Percentiles rank a stretch among this genome's conserved stretches.
phyloP scores from a whole-genome alignment of 2,888 invertebrate genomes.

The Tholera decimalis region DNA sequence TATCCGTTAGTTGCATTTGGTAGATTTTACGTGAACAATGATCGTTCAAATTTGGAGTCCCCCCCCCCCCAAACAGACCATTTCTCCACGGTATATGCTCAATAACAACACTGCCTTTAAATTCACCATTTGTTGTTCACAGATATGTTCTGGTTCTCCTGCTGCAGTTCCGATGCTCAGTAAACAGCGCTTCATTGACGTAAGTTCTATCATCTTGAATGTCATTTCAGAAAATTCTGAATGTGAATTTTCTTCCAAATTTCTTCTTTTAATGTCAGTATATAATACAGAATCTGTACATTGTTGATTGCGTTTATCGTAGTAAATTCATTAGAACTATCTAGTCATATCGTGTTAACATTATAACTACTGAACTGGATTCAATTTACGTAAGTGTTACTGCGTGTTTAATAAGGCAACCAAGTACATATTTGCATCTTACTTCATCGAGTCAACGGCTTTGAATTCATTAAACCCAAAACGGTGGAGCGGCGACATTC shows the following conservation, averaged over 20 bases:
- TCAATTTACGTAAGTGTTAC: slow-evolving; percentile 65
- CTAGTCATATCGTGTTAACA: slow-evolving; percentile 53
- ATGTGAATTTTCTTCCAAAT: too few species aligned
- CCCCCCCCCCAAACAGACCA: slow-evolving; percentile 73
- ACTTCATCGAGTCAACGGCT: slow-evolving; percentile 70
- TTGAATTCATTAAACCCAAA: slow-evolving; percentile 74
- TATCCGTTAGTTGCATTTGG: slow-evolving; percentile 68
- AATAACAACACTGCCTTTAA: slow-evolving; percentile 56
- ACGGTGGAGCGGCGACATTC: slow-evolving; percentile 70
- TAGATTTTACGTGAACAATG: slow-evolving; percentile 69
- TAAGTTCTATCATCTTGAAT: slow-evolving; percentile 21
- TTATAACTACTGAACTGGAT: slow-evolving; percentile 61
- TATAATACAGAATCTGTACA: too few species aligned
- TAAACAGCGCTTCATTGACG: slow-evolving; percentile 21
- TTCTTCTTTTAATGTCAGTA: too few species aligned
- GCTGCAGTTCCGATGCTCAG: slow-evolving; percentile 67
- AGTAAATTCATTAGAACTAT: slow-evolving; percentile 39
- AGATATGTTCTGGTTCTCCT: slow-evolving; percentile 68
- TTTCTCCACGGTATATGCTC: slow-evolving; percentile 67
- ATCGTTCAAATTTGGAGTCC: slow-evolving; percentile 71
- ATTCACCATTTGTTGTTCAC: slow-evolving; percentile 64
- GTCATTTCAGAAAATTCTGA: too few species aligned
- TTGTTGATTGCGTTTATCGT: slow-evolving; percentile 3
- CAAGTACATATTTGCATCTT: slow-evolving; percentile 63
- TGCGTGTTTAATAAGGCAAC: slow-evolving; percentile 60